These are phyloP conservation scores for Theropithecus gelada DNA, from an alignment of 2,113 vertebrate genomes.

Conservation along the genomic window DNA sequence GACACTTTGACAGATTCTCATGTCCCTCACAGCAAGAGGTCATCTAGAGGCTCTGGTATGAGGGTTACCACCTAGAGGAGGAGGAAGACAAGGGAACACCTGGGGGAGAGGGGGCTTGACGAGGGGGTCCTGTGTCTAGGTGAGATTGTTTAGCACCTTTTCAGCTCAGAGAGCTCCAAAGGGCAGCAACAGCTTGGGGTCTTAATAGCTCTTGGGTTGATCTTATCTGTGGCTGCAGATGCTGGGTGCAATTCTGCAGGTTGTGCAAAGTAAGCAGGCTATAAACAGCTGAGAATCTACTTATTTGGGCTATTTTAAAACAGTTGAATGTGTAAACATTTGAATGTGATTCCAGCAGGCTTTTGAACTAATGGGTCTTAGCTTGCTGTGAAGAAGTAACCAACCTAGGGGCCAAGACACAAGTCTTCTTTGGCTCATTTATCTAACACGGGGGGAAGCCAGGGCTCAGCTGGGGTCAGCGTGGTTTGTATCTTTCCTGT, in stretches of 20 bases:
- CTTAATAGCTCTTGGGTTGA: neutral
- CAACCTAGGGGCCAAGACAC: neutral
- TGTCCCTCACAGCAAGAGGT: neutral
- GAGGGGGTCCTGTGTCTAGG: neutral
- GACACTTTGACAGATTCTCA: neutral
- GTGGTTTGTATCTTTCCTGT: neutral
- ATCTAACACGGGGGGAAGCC: too few species aligned
- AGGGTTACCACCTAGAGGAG: neutral
- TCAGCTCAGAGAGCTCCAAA: neutral
- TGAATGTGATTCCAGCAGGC: neutral
- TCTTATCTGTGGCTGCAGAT: neutral
- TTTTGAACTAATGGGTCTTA: neutral
- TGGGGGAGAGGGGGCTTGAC: neutral
- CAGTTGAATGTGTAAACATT: neutral
- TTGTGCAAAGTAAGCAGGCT: neutral
- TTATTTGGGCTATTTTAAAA: neutral
- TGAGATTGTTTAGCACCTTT: neutral
- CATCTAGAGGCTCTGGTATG: neutral
- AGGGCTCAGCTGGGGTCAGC: neutral
- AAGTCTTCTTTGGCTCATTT: neutral
- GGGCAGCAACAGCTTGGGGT: neutral
- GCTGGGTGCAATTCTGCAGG: neutral
- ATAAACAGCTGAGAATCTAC: neutral
- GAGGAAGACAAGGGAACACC: neutral
- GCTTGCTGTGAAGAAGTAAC: neutral